Evolutionary conservation across 2,797 vertebrate species (phyloP), one percentile per base, ranked within the genome.

Genomic region (Brachyalestes nurse): DNA sequence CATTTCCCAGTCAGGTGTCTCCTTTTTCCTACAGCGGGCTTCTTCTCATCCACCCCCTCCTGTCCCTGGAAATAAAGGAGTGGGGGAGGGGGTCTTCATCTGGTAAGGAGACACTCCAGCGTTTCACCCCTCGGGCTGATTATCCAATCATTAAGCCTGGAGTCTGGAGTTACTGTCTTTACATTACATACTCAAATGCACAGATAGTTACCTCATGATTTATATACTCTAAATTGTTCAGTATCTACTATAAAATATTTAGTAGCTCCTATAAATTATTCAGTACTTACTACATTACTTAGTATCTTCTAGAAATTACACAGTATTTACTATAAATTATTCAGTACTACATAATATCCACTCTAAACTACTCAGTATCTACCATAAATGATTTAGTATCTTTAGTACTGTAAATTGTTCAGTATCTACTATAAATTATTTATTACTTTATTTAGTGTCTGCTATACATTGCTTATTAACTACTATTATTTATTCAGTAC

Each of bases 1-100:
- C 90, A 90, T 91, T 93, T 91, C 94, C 95, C 93, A 93, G 93
- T 95, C 94, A 91, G 90, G 93, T 93, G 90, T 85, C 49, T 40
- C 17, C 28, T 34, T 69, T 51, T 51, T 45, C 67, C 67, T 71
- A 28, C 21, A 47, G 47, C 66, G 1, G 66, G 66, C 23, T 51
- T 51, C 67, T 92, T 58, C 86, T 75, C 86, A n/a, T 89, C 89
- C 90, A 87, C 87, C 86, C 83, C 78, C 86, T 78, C 81, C 60
- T 34, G 88, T 92, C 19, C 53, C n/a, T n/a, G n/a, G n/a, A n/a
- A n/a, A n/a, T n/a, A 55, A 19, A 90, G 91, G 89, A 91, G 86
- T 88, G 92, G 89, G 78, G 91, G 91, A 10, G 55, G 5, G 90
- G 89, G 86, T 90, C 86, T 90, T 55, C 14, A 19, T 17, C 53